Percentiles rank a stretch among this genome's conserved stretches.
phyloP scores from a whole-genome alignment of 2,797 vertebrate species.

The Aphelocoma californica region DNA sequence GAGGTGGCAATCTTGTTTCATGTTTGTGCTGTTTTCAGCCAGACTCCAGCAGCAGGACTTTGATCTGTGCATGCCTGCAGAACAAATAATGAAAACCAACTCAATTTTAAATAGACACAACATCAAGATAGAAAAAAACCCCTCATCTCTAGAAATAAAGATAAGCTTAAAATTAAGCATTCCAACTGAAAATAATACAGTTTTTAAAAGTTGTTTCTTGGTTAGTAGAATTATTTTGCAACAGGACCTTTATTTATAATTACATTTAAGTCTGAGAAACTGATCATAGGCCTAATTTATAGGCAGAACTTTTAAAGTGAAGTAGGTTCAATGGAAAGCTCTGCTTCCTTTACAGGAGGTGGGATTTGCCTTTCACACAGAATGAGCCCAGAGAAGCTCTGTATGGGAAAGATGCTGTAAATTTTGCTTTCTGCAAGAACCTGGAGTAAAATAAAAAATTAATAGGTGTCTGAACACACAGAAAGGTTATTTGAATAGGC shows the following conservation, averaged over 20 bases:
- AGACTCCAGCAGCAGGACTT: neutral
- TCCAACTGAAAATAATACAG: neutral
- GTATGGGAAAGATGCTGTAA: fast-evolving
- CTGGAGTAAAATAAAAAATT: neutral
- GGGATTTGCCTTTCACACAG: neutral
- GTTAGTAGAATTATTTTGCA: neutral
- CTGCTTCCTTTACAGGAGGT: neutral
- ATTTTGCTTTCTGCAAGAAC: neutral
- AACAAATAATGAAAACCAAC: neutral
- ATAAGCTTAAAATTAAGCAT: neutral
- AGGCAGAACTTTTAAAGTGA: neutral
- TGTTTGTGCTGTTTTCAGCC: neutral
- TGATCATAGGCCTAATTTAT: neutral
- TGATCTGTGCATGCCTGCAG: fast-evolving
- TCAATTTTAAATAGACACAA: neutral
- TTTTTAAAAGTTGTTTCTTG: neutral
- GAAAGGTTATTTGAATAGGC: fast-evolving
- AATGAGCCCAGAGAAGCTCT: neutral
- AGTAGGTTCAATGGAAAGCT: neutral
- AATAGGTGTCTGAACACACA: neutral
- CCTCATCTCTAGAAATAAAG: neutral
- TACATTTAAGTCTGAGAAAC: neutral
- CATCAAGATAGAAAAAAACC: neutral
- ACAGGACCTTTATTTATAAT: neutral
- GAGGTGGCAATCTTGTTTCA: conserved; percentile 43